phyloP scores from a whole-genome alignment of 2,797 vertebrate genomes.

The Pantherophis vulpinus region DNA sequence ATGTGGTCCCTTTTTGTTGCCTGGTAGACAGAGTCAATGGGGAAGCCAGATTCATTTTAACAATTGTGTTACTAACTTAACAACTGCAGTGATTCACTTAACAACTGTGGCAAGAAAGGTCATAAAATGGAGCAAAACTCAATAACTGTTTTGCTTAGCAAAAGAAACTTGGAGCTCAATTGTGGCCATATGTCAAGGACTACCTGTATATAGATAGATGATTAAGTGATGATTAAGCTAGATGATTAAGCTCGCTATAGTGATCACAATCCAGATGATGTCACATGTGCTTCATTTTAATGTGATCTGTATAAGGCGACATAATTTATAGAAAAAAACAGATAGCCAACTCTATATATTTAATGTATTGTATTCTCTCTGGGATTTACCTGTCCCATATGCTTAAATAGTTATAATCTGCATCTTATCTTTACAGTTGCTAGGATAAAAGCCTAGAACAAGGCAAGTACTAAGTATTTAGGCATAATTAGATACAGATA shows the following conservation, averaged over 20 bases:
- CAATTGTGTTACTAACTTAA: neutral
- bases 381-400: neutral
- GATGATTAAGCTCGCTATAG: neutral
- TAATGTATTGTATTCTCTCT: neutral
- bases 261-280: neutral
- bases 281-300: neutral
- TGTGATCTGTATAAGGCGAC: neutral
- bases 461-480: neutral
- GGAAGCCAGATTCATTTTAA: neutral
- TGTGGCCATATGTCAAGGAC: neutral
- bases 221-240: neutral
- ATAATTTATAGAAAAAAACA: neutral
- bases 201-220: neutral
- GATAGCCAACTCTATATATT: neutral
- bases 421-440: neutral
- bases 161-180: neutral
- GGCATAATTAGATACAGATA: neutral
- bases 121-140: neutral
- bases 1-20: neutral
- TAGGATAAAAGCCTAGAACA: neutral
- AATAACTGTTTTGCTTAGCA: neutral
- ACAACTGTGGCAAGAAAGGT: neutral
- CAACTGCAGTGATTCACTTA: neutral
- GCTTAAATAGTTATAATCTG: neutral
- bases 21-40: neutral